phyloP scores from a whole-genome alignment of 2,797 vertebrate species.

The Lindbergichthys nudifrons region DNA sequence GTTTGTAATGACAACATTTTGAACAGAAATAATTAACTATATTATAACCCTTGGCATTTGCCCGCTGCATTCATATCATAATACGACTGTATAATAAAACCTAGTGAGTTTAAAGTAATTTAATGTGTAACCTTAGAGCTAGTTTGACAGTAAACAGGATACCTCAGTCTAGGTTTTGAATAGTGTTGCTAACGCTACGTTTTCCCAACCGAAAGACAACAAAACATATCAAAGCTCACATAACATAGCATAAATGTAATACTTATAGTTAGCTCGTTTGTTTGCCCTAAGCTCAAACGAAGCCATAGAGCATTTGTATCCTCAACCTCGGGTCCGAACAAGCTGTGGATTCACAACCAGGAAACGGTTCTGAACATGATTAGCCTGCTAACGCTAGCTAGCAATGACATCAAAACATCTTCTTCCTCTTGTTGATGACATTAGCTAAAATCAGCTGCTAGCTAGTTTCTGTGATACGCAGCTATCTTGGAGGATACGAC shows the following conservation, averaged over 20 bases:
- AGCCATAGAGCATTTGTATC: background rate
- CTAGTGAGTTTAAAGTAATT: background rate
- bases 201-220: background rate
- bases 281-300: background rate
- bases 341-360: slow-evolving; percentile 65
- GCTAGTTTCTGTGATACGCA: background rate
- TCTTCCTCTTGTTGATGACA: slow-evolving; percentile 25
- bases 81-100: background rate
- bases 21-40: background rate
- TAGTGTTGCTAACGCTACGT: slow-evolving; percentile 4
- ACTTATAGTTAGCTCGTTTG: background rate
- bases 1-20: background rate
- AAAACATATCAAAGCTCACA: background rate
- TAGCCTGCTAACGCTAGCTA: slow-evolving; percentile 65
- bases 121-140: background rate
- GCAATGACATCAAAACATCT: slow-evolving; percentile 60
- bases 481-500: background rate
- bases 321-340: slow-evolving; percentile 4
- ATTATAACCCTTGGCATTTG: background rate
- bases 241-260: background rate
- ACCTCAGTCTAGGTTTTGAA: background rate
- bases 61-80: background rate
- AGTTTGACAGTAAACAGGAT: slow-evolving; percentile 17
- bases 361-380: slow-evolving; percentile 65
- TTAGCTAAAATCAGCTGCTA: slow-evolving; percentile 16